Evolutionary conservation across 2,888 invertebrate genomes (phyloP), one percentile per base, ranked within the genome.

Genomic region (Monochamus alternatus): DNA sequence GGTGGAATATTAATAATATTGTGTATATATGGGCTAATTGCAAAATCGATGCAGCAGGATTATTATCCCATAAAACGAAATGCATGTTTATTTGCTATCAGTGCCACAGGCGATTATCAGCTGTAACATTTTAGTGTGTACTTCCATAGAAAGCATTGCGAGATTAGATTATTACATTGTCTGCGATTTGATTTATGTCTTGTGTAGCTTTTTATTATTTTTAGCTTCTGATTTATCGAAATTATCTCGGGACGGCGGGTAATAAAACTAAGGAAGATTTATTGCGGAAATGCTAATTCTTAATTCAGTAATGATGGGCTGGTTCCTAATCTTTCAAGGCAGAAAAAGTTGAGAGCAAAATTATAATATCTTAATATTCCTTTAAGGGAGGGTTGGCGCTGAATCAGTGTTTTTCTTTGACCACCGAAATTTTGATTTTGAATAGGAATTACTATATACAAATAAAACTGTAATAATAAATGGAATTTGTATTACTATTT

Each of bases 181-280:
- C 55, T 55, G n/a, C 55, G 55, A 22, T 55, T 55, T 55, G 55
- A 55, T 55, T 55, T 55, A 55, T 55, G 55, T 55, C 55, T 55
- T 4, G 55, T 38, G 14, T n/a, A n/a, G 51, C 14, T 55, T 55
- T 55, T 55, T 55, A 55, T n/a, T 55, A 55, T 22, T 14, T 55
- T 22, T n/a, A 22, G 55, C 55, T n/a, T n/a, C 55, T 55, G 55
- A 55, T 55, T n/a, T 14, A n/a, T 55, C 55, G 14, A 7, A n/a
- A 55, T 55, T 55, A 55, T n/a, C 55, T n/a, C 3, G 22, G 4
- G 14, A 22, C 55, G 55, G 55, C n/a, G n/a, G n/a, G n/a, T 55
- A 14, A 55, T 55, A 55, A 55, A 55, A 14, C 1, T 5, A 55
- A 55, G n/a, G 55, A 55, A 55, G 55, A 55, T 55, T 55, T 55